A percentile compares a stretch with the other conserved stretches of the same genome.
Evolutionary conservation across 2,888 invertebrate species (phyloP).

Genomic region (Petrophora chlorosata): DNA sequence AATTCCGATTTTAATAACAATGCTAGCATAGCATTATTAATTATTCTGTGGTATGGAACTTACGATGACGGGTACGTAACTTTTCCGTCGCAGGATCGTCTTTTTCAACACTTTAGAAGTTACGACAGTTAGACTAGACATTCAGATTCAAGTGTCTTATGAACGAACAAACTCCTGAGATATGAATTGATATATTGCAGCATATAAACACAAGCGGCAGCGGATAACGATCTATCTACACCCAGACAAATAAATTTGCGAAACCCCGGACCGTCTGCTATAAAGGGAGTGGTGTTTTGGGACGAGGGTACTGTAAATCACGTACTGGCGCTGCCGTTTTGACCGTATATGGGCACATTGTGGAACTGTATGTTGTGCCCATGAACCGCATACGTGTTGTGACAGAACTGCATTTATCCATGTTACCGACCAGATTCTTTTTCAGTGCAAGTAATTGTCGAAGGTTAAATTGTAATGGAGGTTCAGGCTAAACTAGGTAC

Average conservation of each 20-base stretch:
- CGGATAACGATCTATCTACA: conserved; percentile 50
- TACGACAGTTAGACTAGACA: not conserved
- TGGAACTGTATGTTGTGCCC: conserved; percentile 11
- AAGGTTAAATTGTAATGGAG: no score
- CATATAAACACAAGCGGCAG: conserved; percentile 24
- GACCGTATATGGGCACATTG: conserved; percentile 30
- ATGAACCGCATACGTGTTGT: no score
- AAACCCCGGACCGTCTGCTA: conserved; percentile 62
- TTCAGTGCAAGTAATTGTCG: no score
- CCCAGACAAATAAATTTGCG: conserved; percentile 68
- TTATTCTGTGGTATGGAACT: no score
- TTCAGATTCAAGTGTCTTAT: not conserved
- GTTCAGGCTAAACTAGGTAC: no score
- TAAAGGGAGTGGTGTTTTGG: conserved; percentile 59
- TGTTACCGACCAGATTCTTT: no score
- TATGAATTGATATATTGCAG: conserved; percentile 12
- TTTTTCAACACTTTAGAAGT: no score
- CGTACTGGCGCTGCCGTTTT: conserved; percentile 48
- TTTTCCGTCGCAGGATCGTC: no score
- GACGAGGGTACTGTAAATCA: conserved; percentile 65
- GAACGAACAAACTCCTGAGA: not conserved
- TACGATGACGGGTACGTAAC: no score
- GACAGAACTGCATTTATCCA: no score
- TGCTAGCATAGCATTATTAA: no score
- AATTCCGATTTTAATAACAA: no score